Percentiles rank a stretch among this genome's conserved stretches.
Evolutionary conservation across 1,140 invertebrate genomes (phyloP).

Genomic region (Dysdera silvatica): DNA sequence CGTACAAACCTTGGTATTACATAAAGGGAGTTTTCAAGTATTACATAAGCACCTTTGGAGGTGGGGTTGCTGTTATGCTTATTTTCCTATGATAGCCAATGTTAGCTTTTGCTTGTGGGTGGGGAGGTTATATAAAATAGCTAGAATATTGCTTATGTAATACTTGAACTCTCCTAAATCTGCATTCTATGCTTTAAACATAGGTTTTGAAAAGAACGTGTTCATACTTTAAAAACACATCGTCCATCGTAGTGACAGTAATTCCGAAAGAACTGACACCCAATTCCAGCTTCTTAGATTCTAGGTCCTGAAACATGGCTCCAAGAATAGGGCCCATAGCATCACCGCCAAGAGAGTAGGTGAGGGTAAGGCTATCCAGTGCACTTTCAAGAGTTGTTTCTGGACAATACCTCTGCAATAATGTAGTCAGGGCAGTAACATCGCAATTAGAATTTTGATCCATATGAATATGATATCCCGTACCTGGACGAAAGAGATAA

Average conservation of each 20-base stretch:
- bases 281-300: conserved; percentile 51
- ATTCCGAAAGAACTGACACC: conserved; percentile 67
- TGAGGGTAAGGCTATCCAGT: conserved; percentile 47
- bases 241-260: conserved; percentile 72
- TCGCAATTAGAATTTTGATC: conserved; percentile 22
- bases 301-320: conserved; percentile 56
- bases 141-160: no score
- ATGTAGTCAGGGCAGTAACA: not conserved
- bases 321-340: conserved; percentile 46
- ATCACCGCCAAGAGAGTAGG: conserved; percentile 47
- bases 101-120: no score
- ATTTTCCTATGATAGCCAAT: no score
- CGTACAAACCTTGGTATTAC: no score
- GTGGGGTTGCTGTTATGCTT: no score
- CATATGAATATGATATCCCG: conserved; percentile 33
- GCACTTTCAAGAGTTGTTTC: conserved; percentile 13
- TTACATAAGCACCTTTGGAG: no score
- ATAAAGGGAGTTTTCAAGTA: no score
- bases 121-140: no score
- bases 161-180: no score
- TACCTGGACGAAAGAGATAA: no score
- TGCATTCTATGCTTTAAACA: no score
- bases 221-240: conserved; percentile 70
- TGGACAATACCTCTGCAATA: conserved; percentile 19
- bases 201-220: no score